Evolutionary conservation across 2,888 invertebrate species (phyloP).

Genomic region (Ceriagrion tenellum): DNA sequence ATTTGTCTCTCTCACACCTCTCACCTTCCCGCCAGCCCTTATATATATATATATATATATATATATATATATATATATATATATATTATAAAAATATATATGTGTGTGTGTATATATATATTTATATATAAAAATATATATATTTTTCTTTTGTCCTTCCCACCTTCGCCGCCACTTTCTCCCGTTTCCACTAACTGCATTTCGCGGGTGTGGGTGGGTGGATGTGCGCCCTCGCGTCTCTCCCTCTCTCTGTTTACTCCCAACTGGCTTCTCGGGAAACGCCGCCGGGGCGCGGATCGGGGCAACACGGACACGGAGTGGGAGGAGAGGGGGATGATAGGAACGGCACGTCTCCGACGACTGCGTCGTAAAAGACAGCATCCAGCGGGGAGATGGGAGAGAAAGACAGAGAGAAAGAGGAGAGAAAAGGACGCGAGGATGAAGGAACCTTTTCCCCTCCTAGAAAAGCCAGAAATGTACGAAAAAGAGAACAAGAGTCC

Average conservation of each 20-base stretch:
- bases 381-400: not conserved
- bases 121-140: no score
- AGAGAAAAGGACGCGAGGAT: not conserved
- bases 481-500: no score
- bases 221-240: not conserved
- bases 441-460: not conserved
- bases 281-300: not conserved
- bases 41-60: not conserved
- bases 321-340: not conserved
- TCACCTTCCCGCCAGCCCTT: not conserved
- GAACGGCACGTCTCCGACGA: not conserved
- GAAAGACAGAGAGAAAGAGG: not conserved
- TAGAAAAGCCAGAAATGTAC: not conserved
- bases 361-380: not conserved
- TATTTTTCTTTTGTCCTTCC: constrained; percentile 37
- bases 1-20: constrained; percentile 22
- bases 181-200: constrained; percentile 20
- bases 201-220: not conserved
- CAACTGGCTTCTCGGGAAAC: not conserved
- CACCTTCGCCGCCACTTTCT: not conserved
- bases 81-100: no score
- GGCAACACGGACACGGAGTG: not conserved
- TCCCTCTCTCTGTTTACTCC: not conserved
- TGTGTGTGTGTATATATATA: no score
- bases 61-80: no score